These are phyloP conservation scores for Cerastis rubricosa DNA, from an alignment of 2,888 invertebrate species.

Conservation along the genomic window DNA sequence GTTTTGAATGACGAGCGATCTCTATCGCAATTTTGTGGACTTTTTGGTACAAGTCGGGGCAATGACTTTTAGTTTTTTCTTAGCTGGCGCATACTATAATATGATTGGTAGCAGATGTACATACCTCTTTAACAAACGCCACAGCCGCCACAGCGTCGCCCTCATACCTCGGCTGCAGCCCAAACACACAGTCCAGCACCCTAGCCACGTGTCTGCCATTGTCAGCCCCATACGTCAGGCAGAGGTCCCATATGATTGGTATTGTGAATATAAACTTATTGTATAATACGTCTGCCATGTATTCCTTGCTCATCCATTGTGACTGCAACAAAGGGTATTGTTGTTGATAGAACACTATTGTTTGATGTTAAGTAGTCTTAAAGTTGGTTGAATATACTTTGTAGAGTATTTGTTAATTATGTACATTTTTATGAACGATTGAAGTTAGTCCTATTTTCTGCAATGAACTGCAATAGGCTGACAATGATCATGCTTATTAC, in stretches of 20 bases:
- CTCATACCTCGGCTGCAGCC: constrained; percentile 92
- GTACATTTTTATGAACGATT: too few species aligned
- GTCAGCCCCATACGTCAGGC: constrained; percentile 93
- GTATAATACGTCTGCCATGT: constrained; percentile 93
- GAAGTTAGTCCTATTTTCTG: too few species aligned
- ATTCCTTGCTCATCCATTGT: constrained; percentile 92
- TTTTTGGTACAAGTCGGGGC: too few species aligned
- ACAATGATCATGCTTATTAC: too few species aligned
- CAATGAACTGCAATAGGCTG: too few species aligned
- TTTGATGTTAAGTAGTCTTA: too few species aligned
- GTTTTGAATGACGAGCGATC: too few species aligned
- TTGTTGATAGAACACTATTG: neutral
- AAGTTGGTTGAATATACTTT: too few species aligned
- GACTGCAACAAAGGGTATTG: constrained; percentile 75
- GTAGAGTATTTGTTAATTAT: too few species aligned
- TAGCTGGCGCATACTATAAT: too few species aligned
- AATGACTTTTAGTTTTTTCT: too few species aligned
- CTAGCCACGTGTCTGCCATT: constrained; percentile 91
- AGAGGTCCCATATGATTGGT: constrained; percentile 95
- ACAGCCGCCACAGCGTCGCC: constrained; percentile 90
- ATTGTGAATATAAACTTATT: constrained; percentile 92
- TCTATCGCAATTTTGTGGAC: too few species aligned
- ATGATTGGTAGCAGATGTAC: constrained; percentile 85
- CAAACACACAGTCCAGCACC: constrained; percentile 92
- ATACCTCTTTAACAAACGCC: constrained; percentile 89